Evolutionary conservation across 1,140 invertebrate species (phyloP), one percentile per base, ranked within the genome.

Genomic region (Augochlora pura): DNA sequence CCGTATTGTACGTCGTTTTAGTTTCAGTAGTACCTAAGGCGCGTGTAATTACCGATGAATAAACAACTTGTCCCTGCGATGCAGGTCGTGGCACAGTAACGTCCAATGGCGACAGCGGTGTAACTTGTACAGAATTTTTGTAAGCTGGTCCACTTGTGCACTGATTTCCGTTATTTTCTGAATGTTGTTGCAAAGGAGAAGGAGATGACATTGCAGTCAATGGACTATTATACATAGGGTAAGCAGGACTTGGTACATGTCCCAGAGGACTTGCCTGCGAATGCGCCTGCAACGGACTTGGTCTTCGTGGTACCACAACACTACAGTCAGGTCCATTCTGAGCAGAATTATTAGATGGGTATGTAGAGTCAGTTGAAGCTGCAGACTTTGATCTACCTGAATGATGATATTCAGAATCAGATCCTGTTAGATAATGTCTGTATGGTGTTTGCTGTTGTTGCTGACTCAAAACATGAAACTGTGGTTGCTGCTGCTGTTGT

Each of bases 191-290:
- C 9, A 93, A 82, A 4, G 93, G 92, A 7, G 93, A 93, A 16
- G 96, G 96, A 21, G 95, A 96, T 63, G 95, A 95, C 87, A 95
- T 94, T 3, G 95, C 95, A 82, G 95, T 95, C 95, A 96, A 95
- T 12, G 96, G 96, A 92, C 95, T 96, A 89, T 96, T 96, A 89
- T 96, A 96, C 94, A 96, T 94, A 14, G 96, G 96, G 93, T 96
- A 96, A 25, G 95, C 96, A 27, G 96, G 96, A 92, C 95, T 96
- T 75, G 95, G 95, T 4, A 95, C 95, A 89, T 96, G 95, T 59
- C 95, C 95, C 27, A 96, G 85, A 0, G 94, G 94, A 77, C 94
- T 95, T 27, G 94, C 94, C 86, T 96, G 95, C 2, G 95, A 95
- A 82, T 95, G 94, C 2, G 94, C 93, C 86, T 96, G 95, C 39